phyloP scores from a whole-genome alignment of 2,888 invertebrate genomes.

The Hirtodrosophila confusa region DNA sequence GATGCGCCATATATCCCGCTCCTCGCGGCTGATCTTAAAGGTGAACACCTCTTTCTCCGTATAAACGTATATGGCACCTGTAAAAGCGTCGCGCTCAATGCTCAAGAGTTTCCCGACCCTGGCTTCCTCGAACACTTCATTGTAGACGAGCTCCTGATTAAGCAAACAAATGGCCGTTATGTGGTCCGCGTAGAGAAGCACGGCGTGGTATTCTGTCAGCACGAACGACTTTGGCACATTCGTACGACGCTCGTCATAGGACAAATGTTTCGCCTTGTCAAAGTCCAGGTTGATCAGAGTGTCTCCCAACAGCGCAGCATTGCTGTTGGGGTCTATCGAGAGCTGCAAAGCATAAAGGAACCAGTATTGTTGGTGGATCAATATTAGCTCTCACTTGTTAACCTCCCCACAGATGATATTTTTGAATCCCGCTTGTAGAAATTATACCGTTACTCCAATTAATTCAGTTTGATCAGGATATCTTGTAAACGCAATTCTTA shows the following conservation, averaged over 20 bases:
- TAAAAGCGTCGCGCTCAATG: constrained; percentile 91
- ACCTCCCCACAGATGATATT: too few relatives aligned
- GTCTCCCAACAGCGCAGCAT: constrained; percentile 58
- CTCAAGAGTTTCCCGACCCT: constrained; percentile 90
- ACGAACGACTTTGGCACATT: constrained; percentile 89
- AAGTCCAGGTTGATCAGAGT: constrained; percentile 68
- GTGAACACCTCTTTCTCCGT: constrained; percentile 93
- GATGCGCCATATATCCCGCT: constrained; percentile 94
- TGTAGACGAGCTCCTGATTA: constrained; percentile 93
- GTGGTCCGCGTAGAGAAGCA: constrained; percentile 92
- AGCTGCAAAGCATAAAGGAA: constrained; percentile 31
- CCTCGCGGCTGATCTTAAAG: constrained; percentile 93
- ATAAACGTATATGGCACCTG: constrained; percentile 93
- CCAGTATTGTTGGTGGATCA: too few relatives aligned
- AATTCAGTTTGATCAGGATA: too few relatives aligned
- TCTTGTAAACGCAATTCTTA: too few relatives aligned
- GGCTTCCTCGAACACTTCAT: constrained; percentile 92
- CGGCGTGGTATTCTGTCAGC: constrained; percentile 95
- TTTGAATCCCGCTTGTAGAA: too few relatives aligned
- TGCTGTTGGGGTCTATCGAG: constrained; percentile 47
- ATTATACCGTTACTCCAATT: too few relatives aligned
- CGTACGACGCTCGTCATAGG: constrained; percentile 80
- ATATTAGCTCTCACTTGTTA: too few relatives aligned
- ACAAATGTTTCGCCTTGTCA: constrained; percentile 67
- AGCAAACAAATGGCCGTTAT: constrained; percentile 93